phyloP scores from a whole-genome alignment of 2,797 vertebrate genomes.

The Labroides dimidiatus region DNA sequence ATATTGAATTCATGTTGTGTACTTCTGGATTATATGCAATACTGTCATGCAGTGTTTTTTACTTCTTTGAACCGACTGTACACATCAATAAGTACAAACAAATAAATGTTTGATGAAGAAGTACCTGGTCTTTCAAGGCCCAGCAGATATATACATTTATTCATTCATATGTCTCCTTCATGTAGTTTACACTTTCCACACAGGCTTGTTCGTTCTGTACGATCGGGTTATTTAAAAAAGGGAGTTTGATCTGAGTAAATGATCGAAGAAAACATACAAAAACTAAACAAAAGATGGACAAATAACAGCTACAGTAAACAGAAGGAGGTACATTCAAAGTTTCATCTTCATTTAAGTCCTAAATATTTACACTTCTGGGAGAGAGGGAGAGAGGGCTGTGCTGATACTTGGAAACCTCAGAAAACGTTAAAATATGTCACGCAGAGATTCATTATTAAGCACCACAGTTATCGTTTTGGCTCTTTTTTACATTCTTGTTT shows the following conservation, averaged over 20 bases:
- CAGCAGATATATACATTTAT: conserved; percentile 61
- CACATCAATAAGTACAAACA: conserved; percentile 64
- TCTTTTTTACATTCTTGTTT: too few relatives aligned
- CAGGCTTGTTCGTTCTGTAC: conserved; percentile 19
- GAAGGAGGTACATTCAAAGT: conserved; percentile 19
- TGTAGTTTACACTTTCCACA: conserved; percentile 40
- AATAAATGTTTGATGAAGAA: conserved; percentile 60
- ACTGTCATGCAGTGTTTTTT: conserved; percentile 54
- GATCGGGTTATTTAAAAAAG: neutral
- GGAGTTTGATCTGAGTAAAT: neutral
- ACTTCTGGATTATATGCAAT: conserved; percentile 65
- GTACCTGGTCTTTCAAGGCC: conserved; percentile 36
- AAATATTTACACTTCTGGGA: conserved; percentile 45
- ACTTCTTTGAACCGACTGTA: conserved; percentile 56
- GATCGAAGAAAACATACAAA: neutral
- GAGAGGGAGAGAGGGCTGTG: neutral
- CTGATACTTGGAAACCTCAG: neutral
- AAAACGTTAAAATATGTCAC: neutral
- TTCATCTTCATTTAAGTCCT: conserved; percentile 24
- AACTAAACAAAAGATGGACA: conserved; percentile 7
- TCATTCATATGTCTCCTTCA: conserved; percentile 64
- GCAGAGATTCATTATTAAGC: conserved; percentile 3
- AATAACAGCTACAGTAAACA: neutral
- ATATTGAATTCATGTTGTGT: conserved; percentile 60
- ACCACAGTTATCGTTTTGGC: too few relatives aligned